These are phyloP conservation scores for Tethya wilhelma DNA, from an alignment of 37 sponge, comb jelly and placozoan species.

Conservation along the genomic window DNA sequence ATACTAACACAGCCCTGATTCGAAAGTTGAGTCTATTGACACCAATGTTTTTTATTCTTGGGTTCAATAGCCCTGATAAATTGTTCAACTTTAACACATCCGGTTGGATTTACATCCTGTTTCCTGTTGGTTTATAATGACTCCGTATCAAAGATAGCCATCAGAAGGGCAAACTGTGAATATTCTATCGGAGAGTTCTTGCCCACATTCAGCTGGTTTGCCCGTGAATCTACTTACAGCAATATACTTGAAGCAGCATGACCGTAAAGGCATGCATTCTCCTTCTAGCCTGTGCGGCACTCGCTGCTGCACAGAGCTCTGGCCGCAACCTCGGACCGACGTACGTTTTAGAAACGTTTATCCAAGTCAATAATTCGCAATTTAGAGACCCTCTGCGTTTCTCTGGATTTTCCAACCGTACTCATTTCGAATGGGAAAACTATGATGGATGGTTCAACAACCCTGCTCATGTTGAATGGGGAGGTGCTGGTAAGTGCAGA, in stretches of 20 bases:
- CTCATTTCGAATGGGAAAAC: conserved; percentile 74
- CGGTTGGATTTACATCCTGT: neutral
- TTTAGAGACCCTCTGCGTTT: neutral
- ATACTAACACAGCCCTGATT: too few species aligned
- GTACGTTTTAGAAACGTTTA: conserved; percentile 1
- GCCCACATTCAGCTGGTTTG: neutral
- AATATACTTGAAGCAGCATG: neutral
- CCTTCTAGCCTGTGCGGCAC: neutral
- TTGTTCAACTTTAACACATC: too few species aligned
- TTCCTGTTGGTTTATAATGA: neutral
- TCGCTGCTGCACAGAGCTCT: neutral
- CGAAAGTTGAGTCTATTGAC: too few species aligned
- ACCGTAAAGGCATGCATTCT: too few species aligned
- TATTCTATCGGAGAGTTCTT: neutral
- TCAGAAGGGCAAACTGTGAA: neutral
- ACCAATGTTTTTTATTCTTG: too few species aligned
- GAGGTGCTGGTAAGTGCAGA: conserved; percentile 75
- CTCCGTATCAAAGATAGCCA: neutral
- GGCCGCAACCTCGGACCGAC: neutral
- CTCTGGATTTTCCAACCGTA: too few species aligned
- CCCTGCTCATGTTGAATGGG: conserved; percentile 92
- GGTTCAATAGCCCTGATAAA: too few species aligned
- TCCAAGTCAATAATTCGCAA: neutral
- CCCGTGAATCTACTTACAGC: neutral
- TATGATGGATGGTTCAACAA: conserved; percentile 99